A percentile compares a stretch with the other conserved stretches of the same genome.
These are phyloP conservation scores for Creontiades dilutus DNA, from an alignment of 2,888 invertebrate species.

Conservation along the genomic window DNA sequence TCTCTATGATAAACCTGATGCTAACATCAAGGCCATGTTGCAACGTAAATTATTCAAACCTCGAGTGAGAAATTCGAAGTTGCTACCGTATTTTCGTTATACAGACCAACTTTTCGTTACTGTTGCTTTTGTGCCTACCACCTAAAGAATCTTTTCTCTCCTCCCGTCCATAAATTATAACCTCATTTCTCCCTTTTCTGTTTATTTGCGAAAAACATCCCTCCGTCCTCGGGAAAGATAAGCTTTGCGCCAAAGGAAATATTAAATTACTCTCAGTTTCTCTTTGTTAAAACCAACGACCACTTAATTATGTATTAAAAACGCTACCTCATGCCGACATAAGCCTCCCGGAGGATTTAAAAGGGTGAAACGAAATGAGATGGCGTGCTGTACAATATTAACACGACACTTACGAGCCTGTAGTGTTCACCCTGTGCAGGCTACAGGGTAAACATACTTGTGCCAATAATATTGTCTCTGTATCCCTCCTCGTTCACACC, in stretches of 20 bases:
- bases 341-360: slow-evolving; percentile 26
- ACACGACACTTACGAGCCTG: slow-evolving; percentile 26
- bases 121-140: slow-evolving; percentile 5
- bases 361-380: slow-evolving; percentile 31
- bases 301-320: slow-evolving; percentile 47
- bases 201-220: slow-evolving; percentile 32
- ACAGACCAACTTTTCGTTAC: slow-evolving; percentile 6
- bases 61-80: background rate
- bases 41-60: background rate
- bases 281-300: slow-evolving; percentile 44
- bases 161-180: slow-evolving; percentile 13
- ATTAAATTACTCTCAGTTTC: slow-evolving; percentile 40
- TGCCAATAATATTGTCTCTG: background rate
- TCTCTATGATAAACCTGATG: background rate
- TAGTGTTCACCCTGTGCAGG: background rate
- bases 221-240: slow-evolving; percentile 13
- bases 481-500: background rate
- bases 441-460: background rate
- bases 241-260: slow-evolving; percentile 36
- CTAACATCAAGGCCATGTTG: slow-evolving; percentile 3
- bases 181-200: slow-evolving; percentile 35
- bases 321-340: slow-evolving; percentile 21
- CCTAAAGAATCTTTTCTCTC: slow-evolving; percentile 11
- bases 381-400: slow-evolving; percentile 27
- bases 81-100: background rate